Evolutionary conservation across 2,113 vertebrate genomes (phyloP), one percentile per base, ranked within the genome.

Genomic region (Salvelinus fontinalis): DNA sequence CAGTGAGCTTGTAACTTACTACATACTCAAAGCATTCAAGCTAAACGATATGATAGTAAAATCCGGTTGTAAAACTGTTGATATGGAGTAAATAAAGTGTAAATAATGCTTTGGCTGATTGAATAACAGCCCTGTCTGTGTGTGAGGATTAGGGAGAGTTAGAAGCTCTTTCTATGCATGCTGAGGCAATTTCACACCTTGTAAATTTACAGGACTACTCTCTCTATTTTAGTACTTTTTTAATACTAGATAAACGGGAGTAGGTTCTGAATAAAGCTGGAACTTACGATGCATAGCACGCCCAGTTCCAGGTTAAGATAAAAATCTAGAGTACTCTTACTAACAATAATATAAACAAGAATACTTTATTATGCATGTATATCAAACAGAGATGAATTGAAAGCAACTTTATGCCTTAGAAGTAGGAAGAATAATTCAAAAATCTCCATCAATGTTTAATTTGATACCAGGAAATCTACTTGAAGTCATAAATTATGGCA

Each of bases 131-230:
- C 27, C 71, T 59, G 71, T 31, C 60, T 26, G 71, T 31, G 31
- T 26, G 72, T 34, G 31, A 39, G 64, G 60, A 65, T 74, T 65
- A 74, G 72, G 31, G n/a, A 24, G 60, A 64, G n/a, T 70, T 70
- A 51, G 20, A n/a, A 12, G 59, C 59, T 62, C 59, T 60, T 39
- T 22, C n/a, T 73, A 54, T 39, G 71, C 29, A 65, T 59, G 34
- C 59, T 62, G 59, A 65, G 34, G 39, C 72, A 65, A 74, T 72
- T 77, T 77, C 68, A 77, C 75, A 77, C 75, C 70, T 34, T 49
- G 59, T 71, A 71, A 70, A 71, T 77, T 64, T 71, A 65, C 39
- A 77, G 69, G 59, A 62, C n/a, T 24, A 48, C 2, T 48, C 34
- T 20, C 68, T 48, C 13, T 44, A 44, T 44, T 70, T 49, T 39